Conservation (phyloP, 1,140 invertebrate species). For the Paralvinella palmiformis region DNA sequence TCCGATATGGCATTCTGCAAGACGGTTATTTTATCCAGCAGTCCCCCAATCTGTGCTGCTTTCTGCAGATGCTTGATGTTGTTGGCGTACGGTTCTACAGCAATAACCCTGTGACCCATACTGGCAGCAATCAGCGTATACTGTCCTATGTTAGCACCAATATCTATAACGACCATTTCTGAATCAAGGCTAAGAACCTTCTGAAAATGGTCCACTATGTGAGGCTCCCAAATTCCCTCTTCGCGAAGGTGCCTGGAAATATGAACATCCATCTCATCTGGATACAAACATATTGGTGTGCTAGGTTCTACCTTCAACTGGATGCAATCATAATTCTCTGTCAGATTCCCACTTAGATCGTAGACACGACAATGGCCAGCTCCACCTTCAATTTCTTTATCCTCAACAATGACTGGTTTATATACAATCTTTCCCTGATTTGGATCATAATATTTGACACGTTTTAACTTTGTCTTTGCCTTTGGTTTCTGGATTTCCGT, state of each 20-base stretch:
- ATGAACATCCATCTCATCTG: slow-evolving; percentile 17
- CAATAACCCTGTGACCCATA: slow-evolving; percentile 25
- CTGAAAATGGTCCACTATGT: slow-evolving; percentile 19
- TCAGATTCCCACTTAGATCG: no score
- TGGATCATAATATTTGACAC: no score
- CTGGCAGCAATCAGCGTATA: slow-evolving; percentile 24
- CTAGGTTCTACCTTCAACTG: neutral
- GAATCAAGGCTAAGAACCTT: slow-evolving; percentile 16
- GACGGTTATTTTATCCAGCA: slow-evolving; percentile 17
- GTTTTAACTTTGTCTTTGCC: no score
- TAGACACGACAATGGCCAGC: no score
- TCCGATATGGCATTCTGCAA: slow-evolving; percentile 22
- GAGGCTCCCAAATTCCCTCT: slow-evolving; percentile 23
- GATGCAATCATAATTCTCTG: slow-evolving; percentile 11
- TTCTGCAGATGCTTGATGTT: slow-evolving; percentile 18
- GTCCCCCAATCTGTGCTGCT: neutral
- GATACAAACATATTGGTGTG: slow-evolving; percentile 12
- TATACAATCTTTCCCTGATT: no score
- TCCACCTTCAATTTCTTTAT: no score
- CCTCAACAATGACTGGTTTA: no score
- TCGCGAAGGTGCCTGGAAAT: slow-evolving; percentile 16
- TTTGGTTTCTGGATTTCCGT: no score
- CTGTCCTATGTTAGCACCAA: slow-evolving; percentile 27
- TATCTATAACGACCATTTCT: slow-evolving; percentile 22
- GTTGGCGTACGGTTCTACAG: slow-evolving; percentile 22